Conservation (phyloP, 2,113 vertebrate genomes). For the Pyrgilauda ruficollis region DNA sequence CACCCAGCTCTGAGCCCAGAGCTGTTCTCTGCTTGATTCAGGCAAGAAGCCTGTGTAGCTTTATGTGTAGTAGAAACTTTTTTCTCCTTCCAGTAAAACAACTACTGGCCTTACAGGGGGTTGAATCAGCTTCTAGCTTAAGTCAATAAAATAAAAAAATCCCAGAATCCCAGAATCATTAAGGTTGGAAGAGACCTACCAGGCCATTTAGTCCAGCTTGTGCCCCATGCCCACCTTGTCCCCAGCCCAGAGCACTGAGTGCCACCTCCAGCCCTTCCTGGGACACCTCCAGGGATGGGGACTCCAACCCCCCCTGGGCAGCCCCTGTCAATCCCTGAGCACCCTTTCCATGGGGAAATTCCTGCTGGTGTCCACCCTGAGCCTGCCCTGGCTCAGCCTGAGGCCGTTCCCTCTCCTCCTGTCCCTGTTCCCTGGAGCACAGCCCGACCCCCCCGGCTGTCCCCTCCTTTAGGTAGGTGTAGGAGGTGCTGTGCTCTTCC, state of each 20-base stretch:
- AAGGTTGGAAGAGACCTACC: neutral
- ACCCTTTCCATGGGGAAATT: neutral
- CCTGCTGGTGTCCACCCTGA: neutral
- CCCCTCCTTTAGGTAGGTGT: neutral
- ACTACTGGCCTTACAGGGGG: neutral
- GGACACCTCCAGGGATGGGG: neutral
- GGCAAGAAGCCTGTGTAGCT: neutral
- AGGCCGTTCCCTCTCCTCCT: neutral
- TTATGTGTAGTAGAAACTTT: neutral
- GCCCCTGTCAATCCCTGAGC: neutral
- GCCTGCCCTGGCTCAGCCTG: neutral
- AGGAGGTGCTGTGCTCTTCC: neutral
- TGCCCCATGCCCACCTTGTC: rapidly evolving
- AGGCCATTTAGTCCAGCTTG: rapidly evolving
- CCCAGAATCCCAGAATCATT: neutral
- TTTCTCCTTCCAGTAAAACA: neutral
- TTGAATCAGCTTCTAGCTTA: neutral
- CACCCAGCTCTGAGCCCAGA: neutral
- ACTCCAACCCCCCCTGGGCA: neutral
- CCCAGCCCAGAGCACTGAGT: neutral
- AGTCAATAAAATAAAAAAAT: neutral
- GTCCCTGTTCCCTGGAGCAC: neutral
- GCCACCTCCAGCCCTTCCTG: neutral
- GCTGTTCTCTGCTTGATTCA: neutral
- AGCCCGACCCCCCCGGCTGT: rapidly evolving